These are phyloP conservation scores for Galago senegalensis DNA, from an alignment of 2,797 vertebrate genomes.

Conservation along the genomic window DNA sequence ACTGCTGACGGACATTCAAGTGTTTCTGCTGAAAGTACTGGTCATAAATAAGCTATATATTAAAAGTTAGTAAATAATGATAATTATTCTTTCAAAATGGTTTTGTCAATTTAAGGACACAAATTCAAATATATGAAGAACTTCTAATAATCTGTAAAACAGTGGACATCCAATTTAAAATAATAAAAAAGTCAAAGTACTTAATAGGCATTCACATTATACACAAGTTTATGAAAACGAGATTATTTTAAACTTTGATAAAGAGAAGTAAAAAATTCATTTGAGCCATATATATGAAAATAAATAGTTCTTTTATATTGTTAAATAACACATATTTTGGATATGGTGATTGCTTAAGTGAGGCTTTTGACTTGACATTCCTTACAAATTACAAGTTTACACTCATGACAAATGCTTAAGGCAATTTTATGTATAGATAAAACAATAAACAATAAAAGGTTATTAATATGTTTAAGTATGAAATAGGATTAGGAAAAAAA, in stretches of 20 bases:
- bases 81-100: not conserved
- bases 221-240: not conserved
- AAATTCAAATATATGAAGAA: not conserved
- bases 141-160: not conserved
- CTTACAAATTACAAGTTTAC: not conserved
- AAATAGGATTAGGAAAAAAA: not conserved
- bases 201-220: not conserved
- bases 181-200: not conserved
- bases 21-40: not conserved
- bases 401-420: not conserved
- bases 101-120: not conserved
- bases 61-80: not conserved
- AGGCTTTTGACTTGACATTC: not conserved
- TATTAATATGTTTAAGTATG: not conserved
- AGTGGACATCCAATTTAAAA: not conserved
- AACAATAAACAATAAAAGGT: not conserved
- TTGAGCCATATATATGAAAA: constrained; percentile 3
- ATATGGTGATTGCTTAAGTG: not conserved
- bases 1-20: not conserved
- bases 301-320: constrained; percentile 28
- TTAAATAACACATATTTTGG: not conserved
- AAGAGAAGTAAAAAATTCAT: not conserved
- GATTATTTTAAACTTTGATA: constrained; percentile 6
- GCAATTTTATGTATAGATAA: not conserved
- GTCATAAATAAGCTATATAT: not conserved